Percentiles rank a stretch among this genome's conserved stretches.
Evolutionary conservation across 1,140 invertebrate species (phyloP).

Genomic region (Scaptodrosophila lebanonensis): DNA sequence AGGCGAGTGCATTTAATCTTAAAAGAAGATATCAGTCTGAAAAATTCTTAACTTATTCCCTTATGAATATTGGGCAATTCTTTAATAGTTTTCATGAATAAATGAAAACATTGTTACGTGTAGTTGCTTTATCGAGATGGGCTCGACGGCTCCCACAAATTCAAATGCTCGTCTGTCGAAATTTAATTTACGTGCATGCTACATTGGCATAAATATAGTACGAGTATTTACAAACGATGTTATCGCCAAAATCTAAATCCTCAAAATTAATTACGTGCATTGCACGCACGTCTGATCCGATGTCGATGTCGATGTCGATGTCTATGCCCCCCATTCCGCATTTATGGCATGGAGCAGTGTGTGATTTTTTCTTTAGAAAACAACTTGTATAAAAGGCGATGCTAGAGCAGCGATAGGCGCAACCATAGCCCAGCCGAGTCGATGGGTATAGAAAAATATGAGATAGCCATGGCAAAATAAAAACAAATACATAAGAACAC

Average conservation of each 20-base stretch:
- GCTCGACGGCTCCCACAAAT: too few species aligned
- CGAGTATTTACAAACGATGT: conserved; percentile 20
- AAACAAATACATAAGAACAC: neutral
- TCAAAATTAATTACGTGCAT: conserved; percentile 59
- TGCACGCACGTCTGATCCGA: too few species aligned
- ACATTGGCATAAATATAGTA: conserved; percentile 36
- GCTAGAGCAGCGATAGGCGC: conserved; percentile 32
- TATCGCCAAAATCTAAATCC: conserved; percentile 54
- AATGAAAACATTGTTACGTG: too few species aligned
- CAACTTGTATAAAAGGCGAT: conserved; percentile 31
- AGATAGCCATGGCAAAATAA: conserved; percentile 18
- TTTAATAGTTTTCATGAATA: too few species aligned
- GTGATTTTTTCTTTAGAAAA: conserved; percentile 10
- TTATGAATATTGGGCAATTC: too few species aligned
- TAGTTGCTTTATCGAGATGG: too few species aligned
- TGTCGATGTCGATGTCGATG: too few species aligned
- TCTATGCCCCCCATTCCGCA: conserved; percentile 3
- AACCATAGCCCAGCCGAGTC: conserved; percentile 13
- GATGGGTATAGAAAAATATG: conserved; percentile 19
- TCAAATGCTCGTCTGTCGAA: too few species aligned
- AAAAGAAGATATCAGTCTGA: too few species aligned
- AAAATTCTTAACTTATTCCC: too few species aligned
- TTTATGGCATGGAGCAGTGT: neutral
- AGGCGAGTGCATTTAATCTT: too few species aligned
- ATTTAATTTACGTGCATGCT: conserved; percentile 26